These are phyloP conservation scores for Cybosia mesomella DNA, from an alignment of 2,888 invertebrate species.

Conservation along the genomic window DNA sequence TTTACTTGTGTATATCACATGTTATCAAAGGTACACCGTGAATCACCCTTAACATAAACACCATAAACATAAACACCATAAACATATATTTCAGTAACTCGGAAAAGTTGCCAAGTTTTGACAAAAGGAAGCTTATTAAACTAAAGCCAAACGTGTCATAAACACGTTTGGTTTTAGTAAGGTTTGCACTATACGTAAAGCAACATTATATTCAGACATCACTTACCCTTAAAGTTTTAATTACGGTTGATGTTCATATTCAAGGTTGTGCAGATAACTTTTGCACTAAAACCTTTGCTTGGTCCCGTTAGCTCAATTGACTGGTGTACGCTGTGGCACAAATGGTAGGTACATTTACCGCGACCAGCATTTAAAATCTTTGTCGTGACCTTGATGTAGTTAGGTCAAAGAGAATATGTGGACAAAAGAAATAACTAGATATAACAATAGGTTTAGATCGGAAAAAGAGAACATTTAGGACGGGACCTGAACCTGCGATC, in stretches of 20 bases:
- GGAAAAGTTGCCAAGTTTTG: neutral
- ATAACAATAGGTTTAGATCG: no score
- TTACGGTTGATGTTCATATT: constrained; percentile 33
- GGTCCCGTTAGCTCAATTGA: constrained; percentile 35
- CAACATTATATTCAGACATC: constrained; percentile 25
- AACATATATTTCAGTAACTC: neutral
- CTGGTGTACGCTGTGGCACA: constrained; percentile 18
- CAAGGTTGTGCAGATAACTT: constrained; percentile 39
- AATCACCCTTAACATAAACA: neutral
- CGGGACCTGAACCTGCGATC: no score
- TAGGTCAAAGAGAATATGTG: constrained; percentile 8
- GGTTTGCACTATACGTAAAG: constrained; percentile 11
- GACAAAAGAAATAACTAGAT: constrained; percentile 9
- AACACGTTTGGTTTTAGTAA: constrained; percentile 6
- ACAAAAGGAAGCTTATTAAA: neutral
- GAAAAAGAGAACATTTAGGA: no score
- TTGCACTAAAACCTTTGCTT: constrained; percentile 38
- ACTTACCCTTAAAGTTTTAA: constrained; percentile 44
- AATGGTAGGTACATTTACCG: constrained; percentile 32
- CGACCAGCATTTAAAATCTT: constrained; percentile 52
- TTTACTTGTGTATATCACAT: neutral
- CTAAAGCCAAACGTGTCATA: constrained; percentile 6
- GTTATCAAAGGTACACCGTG: neutral
- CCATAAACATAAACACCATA: neutral
- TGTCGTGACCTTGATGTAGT: constrained; percentile 21